A percentile compares a stretch with the other conserved stretches of the same genome.
phyloP scores from a whole-genome alignment of 1,140 invertebrate genomes.

The Caenorhabditis inopinata region DNA sequence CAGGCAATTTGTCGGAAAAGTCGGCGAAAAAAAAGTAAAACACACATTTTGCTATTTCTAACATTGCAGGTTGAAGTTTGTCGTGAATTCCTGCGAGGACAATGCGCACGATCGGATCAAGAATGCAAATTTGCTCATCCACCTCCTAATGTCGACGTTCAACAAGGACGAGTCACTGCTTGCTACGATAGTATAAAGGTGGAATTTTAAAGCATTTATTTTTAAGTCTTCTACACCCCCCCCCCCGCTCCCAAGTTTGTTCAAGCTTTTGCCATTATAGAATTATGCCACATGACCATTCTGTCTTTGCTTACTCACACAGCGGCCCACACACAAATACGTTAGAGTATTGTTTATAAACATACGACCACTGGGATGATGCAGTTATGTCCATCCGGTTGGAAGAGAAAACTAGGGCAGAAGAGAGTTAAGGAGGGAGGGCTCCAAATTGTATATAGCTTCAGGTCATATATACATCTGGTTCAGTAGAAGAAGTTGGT shows the following conservation, averaged over 20 bases:
- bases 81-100: slow-evolving; percentile 97
- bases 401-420: neutral
- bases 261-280: neutral
- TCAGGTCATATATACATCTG: too few species aligned
- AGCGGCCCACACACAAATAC: neutral
- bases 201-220: slow-evolving; percentile 65
- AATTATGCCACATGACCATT: neutral
- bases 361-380: neutral
- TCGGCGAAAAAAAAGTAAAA: neutral
- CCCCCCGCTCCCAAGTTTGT: too few species aligned
- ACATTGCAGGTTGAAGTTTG: slow-evolving; percentile 83
- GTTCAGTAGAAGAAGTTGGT: neutral
- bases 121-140: slow-evolving; percentile 99
- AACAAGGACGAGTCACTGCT: slow-evolving; percentile 98
- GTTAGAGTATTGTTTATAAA: slow-evolving; percentile 16
- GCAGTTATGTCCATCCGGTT: neutral
- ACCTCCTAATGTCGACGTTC: slow-evolving; percentile 96
- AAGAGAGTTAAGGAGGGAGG: too few species aligned
- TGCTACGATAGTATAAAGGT: slow-evolving; percentile 99
- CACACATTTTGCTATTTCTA: neutral
- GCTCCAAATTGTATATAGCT: neutral
- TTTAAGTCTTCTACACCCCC: too few species aligned
- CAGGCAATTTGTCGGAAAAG: neutral
- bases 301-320: too few species aligned
- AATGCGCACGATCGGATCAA: slow-evolving; percentile 94